Conservation (phyloP, 2,888 invertebrate genomes). For the Cheiracanthium punctorium region DNA sequence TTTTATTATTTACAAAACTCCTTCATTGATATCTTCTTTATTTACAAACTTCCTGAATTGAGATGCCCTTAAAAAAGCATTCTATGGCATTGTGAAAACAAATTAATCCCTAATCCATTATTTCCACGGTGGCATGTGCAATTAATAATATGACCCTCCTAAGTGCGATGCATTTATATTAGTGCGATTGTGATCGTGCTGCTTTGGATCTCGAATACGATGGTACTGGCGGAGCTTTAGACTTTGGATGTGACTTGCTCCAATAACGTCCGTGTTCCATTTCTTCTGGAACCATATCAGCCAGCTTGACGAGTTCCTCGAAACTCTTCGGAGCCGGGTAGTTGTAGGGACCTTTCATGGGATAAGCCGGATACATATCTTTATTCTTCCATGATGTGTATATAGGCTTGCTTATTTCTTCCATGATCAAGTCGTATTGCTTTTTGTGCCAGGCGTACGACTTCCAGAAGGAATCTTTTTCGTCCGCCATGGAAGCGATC, state of each 20-base stretch:
- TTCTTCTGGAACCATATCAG: neutral
- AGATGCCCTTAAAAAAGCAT: no score
- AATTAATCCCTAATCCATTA: no score
- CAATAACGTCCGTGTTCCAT: neutral
- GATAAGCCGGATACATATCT: neutral
- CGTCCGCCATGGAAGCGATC: neutral
- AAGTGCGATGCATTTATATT: no score
- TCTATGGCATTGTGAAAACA: no score
- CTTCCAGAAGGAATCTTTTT: neutral
- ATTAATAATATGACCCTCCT: no score
- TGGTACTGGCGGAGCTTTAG: neutral
- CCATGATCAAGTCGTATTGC: neutral
- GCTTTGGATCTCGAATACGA: neutral
- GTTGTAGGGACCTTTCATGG: neutral
- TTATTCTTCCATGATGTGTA: neutral
- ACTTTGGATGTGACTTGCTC: neutral
- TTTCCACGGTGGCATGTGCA: no score
- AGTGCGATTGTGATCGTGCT: neutral
- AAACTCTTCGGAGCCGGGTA: neutral
- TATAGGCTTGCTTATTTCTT: neutral
- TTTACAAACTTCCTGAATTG: no score
- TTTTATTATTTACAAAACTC: no score
- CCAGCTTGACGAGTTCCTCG: neutral
- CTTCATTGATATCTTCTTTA: no score
- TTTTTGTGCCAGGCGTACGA: neutral